phyloP scores from a whole-genome alignment of 2,797 vertebrate species.

The Manis crassicaudata region DNA sequence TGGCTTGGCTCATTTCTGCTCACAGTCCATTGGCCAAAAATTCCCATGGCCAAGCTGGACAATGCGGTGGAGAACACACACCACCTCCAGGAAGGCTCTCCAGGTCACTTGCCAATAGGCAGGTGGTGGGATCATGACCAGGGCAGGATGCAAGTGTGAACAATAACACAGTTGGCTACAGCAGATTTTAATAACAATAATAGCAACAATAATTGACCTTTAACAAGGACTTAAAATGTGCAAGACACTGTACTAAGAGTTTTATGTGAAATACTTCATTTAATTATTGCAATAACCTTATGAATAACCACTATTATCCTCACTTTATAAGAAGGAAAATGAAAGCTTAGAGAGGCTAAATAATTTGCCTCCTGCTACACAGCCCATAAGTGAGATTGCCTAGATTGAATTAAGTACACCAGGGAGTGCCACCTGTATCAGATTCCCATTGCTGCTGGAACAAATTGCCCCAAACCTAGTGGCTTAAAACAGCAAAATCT shows the following conservation, averaged over 20 bases:
- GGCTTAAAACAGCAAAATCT: neutral
- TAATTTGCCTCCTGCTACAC: neutral
- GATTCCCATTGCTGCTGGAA: neutral
- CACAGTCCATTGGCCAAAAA: neutral
- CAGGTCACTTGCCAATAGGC: neutral
- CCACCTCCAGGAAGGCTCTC: neutral
- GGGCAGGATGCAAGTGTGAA: neutral
- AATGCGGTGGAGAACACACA: accelerated
- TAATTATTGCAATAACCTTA: conserved; percentile 65
- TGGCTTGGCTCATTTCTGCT: neutral
- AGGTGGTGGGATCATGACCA: neutral
- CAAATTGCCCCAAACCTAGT: neutral
- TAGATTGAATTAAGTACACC: neutral
- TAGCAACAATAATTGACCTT: conserved; percentile 32
- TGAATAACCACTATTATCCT: conserved; percentile 15
- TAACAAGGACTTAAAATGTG: conserved; percentile 33
- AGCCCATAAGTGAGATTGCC: neutral
- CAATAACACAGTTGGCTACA: neutral
- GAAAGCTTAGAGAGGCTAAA: neutral
- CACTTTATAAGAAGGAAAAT: conserved; percentile 18
- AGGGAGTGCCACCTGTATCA: neutral
- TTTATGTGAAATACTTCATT: conserved; percentile 62
- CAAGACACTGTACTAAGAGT: conserved; percentile 12
- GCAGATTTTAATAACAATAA: conserved; percentile 26
- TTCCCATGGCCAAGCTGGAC: neutral